Conservation (phyloP, 2,888 invertebrate genomes). For the Synanthedon tipuliformis region DNA sequence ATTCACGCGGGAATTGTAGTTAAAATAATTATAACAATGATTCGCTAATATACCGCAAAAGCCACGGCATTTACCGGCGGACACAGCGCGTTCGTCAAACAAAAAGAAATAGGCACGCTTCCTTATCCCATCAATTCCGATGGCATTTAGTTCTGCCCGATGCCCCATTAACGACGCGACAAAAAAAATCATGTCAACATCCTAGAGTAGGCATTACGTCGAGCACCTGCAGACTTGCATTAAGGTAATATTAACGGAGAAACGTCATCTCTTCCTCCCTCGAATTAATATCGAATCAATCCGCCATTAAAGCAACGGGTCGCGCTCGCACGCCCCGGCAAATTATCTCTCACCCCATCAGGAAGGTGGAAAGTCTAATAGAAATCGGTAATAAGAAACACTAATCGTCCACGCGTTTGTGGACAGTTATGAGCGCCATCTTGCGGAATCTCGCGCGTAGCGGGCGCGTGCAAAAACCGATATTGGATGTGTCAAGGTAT, state of each 20-base stretch:
- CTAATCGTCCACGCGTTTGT: constrained; percentile 54
- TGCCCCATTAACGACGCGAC: background rate
- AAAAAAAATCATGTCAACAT: background rate
- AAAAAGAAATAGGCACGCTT: background rate
- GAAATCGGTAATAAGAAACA: constrained; percentile 66
- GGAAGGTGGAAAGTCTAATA: constrained; percentile 65
- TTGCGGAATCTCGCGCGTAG: constrained; percentile 34
- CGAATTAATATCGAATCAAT: constrained; percentile 68
- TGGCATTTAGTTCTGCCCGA: background rate
- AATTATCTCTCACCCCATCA: constrained; percentile 67
- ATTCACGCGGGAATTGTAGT: too few species aligned
- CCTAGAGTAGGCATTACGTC: constrained; percentile 19
- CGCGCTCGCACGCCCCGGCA: constrained; percentile 60
- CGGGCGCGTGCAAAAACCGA: constrained; percentile 48
- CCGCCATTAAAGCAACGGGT: constrained; percentile 58
- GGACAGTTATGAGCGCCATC: constrained; percentile 46
- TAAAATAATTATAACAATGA: too few species aligned
- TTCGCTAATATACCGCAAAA: too few species aligned
- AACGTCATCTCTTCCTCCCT: constrained; percentile 44
- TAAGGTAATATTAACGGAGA: constrained; percentile 32
- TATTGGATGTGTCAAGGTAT: constrained; percentile 68
- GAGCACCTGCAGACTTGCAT: constrained; percentile 24
- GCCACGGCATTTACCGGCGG: too few species aligned
- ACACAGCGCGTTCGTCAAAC: background rate
- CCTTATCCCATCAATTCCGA: background rate